Conservation (phyloP, 1,140 invertebrate species). For the Bombus waltoni region DNA sequence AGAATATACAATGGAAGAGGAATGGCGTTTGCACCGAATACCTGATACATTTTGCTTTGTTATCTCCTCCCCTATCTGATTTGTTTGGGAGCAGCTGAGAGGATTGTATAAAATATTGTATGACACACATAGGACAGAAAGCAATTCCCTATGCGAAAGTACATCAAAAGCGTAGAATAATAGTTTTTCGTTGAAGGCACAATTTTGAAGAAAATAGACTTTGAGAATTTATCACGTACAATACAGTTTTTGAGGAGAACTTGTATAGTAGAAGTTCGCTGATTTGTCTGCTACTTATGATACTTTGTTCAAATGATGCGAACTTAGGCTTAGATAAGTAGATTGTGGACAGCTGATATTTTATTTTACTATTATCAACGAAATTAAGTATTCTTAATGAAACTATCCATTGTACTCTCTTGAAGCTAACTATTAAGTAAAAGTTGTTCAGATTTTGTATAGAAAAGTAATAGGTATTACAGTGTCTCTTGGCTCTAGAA, state of each 20-base stretch:
- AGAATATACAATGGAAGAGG: not conserved
- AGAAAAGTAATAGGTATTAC: not conserved
- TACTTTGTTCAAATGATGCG: not conserved
- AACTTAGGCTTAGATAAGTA: not conserved
- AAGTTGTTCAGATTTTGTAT: not conserved
- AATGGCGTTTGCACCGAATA: not conserved
- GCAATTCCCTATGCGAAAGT: not conserved
- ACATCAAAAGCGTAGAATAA: not conserved
- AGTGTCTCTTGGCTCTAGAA: not conserved
- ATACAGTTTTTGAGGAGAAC: too few species aligned
- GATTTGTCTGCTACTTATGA: not conserved
- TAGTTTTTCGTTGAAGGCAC: not conserved
- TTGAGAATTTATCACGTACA: not conserved
- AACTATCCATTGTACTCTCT: too few species aligned
- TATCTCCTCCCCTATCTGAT: not conserved
- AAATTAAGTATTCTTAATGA: too few species aligned
- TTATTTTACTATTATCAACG: too few species aligned
- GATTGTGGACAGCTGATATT: not conserved
- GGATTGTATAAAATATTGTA: not conserved
- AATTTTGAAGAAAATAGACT: not conserved
- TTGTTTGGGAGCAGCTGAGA: not conserved
- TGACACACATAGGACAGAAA: not conserved
- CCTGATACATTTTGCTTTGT: not conserved
- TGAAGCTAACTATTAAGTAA: too few species aligned
- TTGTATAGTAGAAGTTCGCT: not conserved